Evolutionary conservation across 2,888 invertebrate genomes (phyloP).

Genomic region (Seira ritae): DNA sequence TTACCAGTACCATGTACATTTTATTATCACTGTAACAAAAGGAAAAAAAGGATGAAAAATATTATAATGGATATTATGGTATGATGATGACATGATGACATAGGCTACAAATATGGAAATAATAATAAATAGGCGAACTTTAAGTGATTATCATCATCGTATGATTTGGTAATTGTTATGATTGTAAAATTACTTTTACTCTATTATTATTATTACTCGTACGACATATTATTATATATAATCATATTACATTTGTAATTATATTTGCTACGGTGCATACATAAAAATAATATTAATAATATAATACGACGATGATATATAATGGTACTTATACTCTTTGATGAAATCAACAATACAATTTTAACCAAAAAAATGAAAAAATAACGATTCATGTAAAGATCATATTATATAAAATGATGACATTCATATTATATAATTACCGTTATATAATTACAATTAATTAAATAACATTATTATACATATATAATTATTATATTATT

Average conservation of each 20-base stretch:
- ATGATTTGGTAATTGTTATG: constrained; percentile 12
- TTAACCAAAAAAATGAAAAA: constrained; percentile 8
- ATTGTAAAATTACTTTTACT: not conserved
- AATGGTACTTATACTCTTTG: constrained; percentile 1
- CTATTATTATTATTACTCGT: constrained; percentile 5
- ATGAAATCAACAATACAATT: constrained; percentile 7
- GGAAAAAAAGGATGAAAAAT: constrained; percentile 12
- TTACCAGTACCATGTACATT: not conserved
- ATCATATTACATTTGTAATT: constrained; percentile 10
- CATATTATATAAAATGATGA: not conserved
- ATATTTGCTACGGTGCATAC: constrained; percentile 7
- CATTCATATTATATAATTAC: constrained; percentile 35
- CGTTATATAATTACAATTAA: constrained; percentile 17
- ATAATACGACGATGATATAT: constrained; percentile 2
- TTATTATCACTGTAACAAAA: constrained; percentile 23
- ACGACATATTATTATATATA: constrained; percentile 9
- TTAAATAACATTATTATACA: constrained; percentile 28
- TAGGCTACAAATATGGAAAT: not conserved
- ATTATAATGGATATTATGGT: constrained; percentile 17
- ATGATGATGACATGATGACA: too few relatives aligned
- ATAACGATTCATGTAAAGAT: constrained; percentile 15
- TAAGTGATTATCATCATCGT: constrained; percentile 5
- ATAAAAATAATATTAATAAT: too few relatives aligned
- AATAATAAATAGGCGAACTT: not conserved
- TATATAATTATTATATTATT: constrained; percentile 26